Base-by-base conservation (phyloP, 2,113 vertebrate genomes). In the Barnardius zonarius region DNA sequence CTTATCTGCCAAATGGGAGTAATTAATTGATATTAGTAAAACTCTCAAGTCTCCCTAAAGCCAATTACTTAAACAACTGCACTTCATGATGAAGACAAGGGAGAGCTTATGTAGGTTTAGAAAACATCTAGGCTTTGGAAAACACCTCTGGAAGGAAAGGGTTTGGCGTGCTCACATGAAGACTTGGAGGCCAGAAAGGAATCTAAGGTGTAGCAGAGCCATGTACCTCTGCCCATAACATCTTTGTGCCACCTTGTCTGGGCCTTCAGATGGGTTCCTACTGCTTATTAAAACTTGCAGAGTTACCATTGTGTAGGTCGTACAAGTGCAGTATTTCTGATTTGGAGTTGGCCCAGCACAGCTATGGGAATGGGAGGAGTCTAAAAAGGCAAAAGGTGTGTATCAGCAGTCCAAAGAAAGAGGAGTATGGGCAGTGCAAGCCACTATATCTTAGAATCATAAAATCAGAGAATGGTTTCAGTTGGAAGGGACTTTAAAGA, bases 1-100 rank as follows among this genome's bases (percentile, higher is more conserved):
- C 59, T 88, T 93, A 80, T 90, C 54, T 93, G 59, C 22, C 70
- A 83, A 96, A 88, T 59, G 22, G 22, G 41, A 92, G 37, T 83
- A 63, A 88, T 83, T 90, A 94, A 86, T 94, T 94, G 52, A 55
- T 90, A 66, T 37, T 94, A 39, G 84, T 94, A 84, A 85, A 85
- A 85, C 44, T 82, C 33, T 18, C 11, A 30, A 78, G 44, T 77
- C 61, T 62, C 19, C 52, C 83, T 76, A 77, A 93, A 90, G 72
- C 79, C 0, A 4, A 57, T 92, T 85, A 87, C 52, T 87, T 54
- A 69, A 89, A 84, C 55, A 68, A 30, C 44, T 73, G 41, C 24
- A 15, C 41, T 92, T 87, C 39, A 24, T 82, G 48, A 28, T 86
- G 83, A 84, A 55, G 80, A 52, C 14, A 31, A 55, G 43, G 69